Evolutionary conservation across 2,797 vertebrate species (phyloP).

Genomic region (Odontamblyopus lacepedii): DNA sequence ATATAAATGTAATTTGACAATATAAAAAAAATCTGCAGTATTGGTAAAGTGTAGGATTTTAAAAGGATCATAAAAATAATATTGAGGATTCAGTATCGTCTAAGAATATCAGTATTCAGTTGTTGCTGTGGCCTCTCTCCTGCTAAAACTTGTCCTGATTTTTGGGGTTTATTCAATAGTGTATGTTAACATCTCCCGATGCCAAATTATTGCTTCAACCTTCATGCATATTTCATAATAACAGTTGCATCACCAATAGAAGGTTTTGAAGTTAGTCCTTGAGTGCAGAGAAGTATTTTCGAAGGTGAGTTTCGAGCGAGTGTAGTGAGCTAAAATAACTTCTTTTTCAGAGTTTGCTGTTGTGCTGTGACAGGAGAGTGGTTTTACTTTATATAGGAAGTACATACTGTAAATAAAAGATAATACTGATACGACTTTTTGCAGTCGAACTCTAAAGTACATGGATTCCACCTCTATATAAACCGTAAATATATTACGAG

Average conservation of each 20-base stretch:
- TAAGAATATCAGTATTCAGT: background rate
- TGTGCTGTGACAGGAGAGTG: background rate
- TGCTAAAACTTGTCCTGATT: background rate
- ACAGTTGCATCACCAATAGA: background rate
- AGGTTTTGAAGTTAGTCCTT: background rate
- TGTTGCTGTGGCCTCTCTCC: background rate
- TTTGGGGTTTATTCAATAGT: background rate
- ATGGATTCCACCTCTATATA: background rate
- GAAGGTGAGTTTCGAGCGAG: background rate
- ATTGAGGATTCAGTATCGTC: too few species aligned
- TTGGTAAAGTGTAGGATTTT: background rate
- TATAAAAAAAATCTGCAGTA: too few species aligned
- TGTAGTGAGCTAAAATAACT: background rate
- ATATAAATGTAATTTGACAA: background rate
- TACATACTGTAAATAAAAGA: background rate
- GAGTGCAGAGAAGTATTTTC: background rate
- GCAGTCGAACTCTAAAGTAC: background rate
- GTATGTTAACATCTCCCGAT: background rate
- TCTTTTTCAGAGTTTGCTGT: background rate
- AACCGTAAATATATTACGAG: background rate
- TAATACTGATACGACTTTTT: background rate
- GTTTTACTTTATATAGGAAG: background rate
- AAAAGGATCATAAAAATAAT: background rate
- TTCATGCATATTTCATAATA: conserved; percentile 6
- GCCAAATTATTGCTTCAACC: background rate